Base-by-base conservation (phyloP, 1,140 invertebrate genomes). In the Melitaea cinxia region DNA sequence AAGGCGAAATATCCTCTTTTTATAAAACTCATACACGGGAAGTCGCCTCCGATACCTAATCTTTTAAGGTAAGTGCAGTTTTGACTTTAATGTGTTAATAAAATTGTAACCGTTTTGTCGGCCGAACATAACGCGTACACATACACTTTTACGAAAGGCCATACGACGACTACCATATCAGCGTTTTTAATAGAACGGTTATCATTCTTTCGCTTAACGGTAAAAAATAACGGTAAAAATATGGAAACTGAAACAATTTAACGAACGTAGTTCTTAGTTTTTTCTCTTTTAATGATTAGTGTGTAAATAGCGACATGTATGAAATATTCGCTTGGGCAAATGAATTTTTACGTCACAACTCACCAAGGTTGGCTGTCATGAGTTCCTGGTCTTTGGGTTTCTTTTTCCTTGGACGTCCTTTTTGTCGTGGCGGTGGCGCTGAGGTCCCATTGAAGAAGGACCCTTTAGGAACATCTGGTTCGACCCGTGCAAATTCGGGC, bases 371-470 rank as follows among this genome's bases (percentile, higher is more conserved):
- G 23, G 95, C 95, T 17, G 95, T 95, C 94, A 97, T 95, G 33
- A 94, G 92, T 77, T 97, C 96, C 56, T 96, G 92, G 80, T 97
- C 96, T 92, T 97, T 97, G 42, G 96, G 95, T 89, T 97, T 98
- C 92, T 97, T 93, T 89, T 98, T 98, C 83, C 97, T 93, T 0
- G 97, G 97, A 65, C 97, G 92, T 0, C 97, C 97, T 92, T 99
- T 98, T 85, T 98, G 97, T 73, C 96, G 92, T 0, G 95, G 95
- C 30, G 95, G 92, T n/a, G 91, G 89, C n/a, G 89, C 85, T 0
- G 89, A 72, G 47, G 90, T 83, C 68, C 91, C 80, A 39, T 93
- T 92, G 70, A 93, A 90, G 28, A 93, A 93, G 9, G 94, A 92
- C 10, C 96, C 95, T 85, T 96, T 96, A 92, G 95, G 96, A 91